Percentiles rank a stretch among this genome's conserved stretches.
Conservation (phyloP, 2,113 vertebrate genomes). For the Isichthys henryi region DNA sequence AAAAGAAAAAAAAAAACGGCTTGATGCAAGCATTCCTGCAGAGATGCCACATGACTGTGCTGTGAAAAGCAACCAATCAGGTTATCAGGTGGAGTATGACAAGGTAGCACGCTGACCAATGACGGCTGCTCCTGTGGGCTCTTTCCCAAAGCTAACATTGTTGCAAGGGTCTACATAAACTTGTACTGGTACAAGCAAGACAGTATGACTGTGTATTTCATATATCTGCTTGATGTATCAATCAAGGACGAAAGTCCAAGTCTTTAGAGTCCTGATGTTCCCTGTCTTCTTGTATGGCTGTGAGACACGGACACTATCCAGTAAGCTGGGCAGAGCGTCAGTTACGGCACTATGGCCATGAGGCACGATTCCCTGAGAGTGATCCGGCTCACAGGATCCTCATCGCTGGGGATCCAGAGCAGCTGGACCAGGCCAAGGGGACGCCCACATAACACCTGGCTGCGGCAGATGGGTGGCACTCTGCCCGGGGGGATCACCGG, state of each 20-base stretch:
- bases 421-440: neutral
- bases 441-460: no score
- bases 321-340: no score
- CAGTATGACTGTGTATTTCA: neutral
- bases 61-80: neutral
- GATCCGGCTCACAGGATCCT: no score
- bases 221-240: neutral
- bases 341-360: no score
- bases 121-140: neutral
- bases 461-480: no score
- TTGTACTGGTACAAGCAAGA: neutral
- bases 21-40: neutral
- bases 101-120: neutral
- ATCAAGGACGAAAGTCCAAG: no score
- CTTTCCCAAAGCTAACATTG: neutral
- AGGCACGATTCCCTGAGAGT: no score
- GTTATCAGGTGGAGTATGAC: neutral
- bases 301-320: no score
- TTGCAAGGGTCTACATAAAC: neutral
- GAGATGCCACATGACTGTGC: neutral
- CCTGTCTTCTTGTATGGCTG: neutral
- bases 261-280: neutral
- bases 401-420: fast-evolving
- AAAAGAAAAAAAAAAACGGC: neutral
- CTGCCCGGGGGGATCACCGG: no score